phyloP scores from a whole-genome alignment of 2,888 invertebrate genomes.

The Pediacus dermestoides region DNA sequence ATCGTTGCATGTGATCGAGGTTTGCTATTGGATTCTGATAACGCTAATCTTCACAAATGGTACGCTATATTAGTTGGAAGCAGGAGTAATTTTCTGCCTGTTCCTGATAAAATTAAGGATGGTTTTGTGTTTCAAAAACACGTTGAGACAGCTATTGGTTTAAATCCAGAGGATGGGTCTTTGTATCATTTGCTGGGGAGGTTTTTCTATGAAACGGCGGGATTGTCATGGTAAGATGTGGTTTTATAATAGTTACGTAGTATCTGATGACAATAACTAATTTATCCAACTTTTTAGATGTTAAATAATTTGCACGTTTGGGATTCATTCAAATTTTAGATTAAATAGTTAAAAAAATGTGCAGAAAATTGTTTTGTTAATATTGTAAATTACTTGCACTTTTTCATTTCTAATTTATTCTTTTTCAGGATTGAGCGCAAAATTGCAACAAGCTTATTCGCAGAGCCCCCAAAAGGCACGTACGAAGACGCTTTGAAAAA shows the following conservation, averaged over 20 bases:
- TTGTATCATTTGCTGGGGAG: constrained; percentile 67
- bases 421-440: constrained; percentile 60
- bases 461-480: constrained; percentile 60
- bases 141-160: constrained; percentile 60
- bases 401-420: too few relatives aligned
- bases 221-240: constrained; percentile 42
- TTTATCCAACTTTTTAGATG: too few relatives aligned
- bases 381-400: too few relatives aligned
- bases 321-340: too few relatives aligned
- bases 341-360: too few relatives aligned
- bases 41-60: constrained; percentile 69
- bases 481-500: constrained; percentile 59
- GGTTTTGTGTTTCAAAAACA: constrained; percentile 66
- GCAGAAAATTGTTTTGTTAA: not conserved
- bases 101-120: constrained; percentile 62
- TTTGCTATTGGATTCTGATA: constrained; percentile 51
- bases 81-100: constrained; percentile 57
- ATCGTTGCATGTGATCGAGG: constrained; percentile 56
- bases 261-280: too few relatives aligned
- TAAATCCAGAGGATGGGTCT: constrained; percentile 60
- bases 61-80: constrained; percentile 65
- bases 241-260: too few relatives aligned
- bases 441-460: constrained; percentile 62
- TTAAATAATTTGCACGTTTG: too few relatives aligned
- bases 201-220: constrained; percentile 62